These are phyloP conservation scores for Mormyrops boulengeri DNA, from an alignment of 2,797 vertebrate species.

Conservation along the genomic window DNA sequence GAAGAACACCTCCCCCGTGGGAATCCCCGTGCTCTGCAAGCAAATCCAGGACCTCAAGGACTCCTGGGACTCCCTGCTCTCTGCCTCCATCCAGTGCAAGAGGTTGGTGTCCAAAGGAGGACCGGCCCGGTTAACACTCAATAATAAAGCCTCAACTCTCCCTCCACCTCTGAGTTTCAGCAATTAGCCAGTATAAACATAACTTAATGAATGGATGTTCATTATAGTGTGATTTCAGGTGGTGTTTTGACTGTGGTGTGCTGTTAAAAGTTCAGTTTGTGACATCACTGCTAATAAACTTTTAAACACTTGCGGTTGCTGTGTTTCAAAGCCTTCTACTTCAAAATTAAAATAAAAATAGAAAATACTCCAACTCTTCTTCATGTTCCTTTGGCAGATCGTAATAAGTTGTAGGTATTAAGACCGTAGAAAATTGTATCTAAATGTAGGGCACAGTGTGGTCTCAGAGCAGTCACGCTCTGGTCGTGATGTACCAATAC, in stretches of 20 bases:
- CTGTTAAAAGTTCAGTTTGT: not conserved
- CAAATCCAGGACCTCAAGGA: slow-evolving; percentile 87
- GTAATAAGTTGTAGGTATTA: not conserved
- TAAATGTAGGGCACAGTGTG: not conserved
- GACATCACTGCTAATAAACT: not conserved
- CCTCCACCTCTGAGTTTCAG: not conserved
- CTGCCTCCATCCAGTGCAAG: slow-evolving; percentile 86
- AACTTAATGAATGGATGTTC: not conserved
- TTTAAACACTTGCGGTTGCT: not conserved
- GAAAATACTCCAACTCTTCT: not conserved
- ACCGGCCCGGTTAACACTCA: not conserved
- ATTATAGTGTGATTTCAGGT: not conserved
- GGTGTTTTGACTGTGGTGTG: not conserved
- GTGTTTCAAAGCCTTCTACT: not conserved
- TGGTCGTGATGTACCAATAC: slow-evolving; percentile 30
- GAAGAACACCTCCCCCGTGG: slow-evolving; percentile 86
- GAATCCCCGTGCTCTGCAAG: slow-evolving; percentile 73
- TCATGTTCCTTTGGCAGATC: not conserved
- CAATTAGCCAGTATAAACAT: not conserved
- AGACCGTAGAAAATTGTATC: not conserved
- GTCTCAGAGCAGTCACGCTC: not conserved
- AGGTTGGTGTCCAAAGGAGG: slow-evolving; percentile 61
- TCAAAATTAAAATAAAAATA: not conserved
- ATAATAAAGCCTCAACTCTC: not conserved
- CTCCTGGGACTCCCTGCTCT: slow-evolving; percentile 81